Percentiles rank a stretch among this genome's conserved stretches.
phyloP scores from a whole-genome alignment of 2,113 vertebrate species.

The Panthera leo region DNA sequence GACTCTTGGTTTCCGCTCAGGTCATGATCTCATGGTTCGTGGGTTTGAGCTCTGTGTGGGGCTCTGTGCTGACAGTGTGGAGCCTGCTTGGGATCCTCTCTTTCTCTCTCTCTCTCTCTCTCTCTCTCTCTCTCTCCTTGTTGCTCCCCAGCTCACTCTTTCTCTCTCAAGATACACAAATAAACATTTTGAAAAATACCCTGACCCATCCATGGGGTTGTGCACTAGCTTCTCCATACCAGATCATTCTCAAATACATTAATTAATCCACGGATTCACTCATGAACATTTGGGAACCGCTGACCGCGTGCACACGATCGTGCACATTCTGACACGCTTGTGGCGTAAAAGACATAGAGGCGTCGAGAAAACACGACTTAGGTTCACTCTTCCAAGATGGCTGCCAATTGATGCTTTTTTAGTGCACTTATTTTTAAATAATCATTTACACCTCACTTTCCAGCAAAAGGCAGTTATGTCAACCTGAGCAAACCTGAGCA shows the following conservation, averaged over 20 bases:
- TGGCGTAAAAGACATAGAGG: rapidly evolving
- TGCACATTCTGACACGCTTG: rapidly evolving
- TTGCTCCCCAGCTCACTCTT: too few relatives aligned
- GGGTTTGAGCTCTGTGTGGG: too few relatives aligned
- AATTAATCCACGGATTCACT: rapidly evolving
- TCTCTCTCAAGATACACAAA: too few relatives aligned
- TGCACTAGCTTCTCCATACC: rapidly evolving
- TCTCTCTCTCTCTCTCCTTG: too few relatives aligned
- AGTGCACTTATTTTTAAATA: background rate
- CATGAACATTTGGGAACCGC: rapidly evolving
- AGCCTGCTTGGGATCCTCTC: too few relatives aligned
- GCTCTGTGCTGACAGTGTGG: too few relatives aligned
- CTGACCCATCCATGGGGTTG: rapidly evolving
- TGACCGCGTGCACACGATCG: rapidly evolving
- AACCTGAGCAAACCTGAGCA: too few relatives aligned
- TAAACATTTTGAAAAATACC: background rate
- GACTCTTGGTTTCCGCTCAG: too few relatives aligned
- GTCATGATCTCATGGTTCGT: too few relatives aligned
- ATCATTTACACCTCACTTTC: background rate
- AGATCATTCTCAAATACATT: rapidly evolving
- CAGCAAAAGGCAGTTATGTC: background rate
- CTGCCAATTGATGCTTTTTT: background rate
- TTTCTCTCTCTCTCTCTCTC: too few relatives aligned
- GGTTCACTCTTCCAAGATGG: background rate
- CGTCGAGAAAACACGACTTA: background rate